Conservation (phyloP, 2,888 invertebrate genomes). For the Empis livida region DNA sequence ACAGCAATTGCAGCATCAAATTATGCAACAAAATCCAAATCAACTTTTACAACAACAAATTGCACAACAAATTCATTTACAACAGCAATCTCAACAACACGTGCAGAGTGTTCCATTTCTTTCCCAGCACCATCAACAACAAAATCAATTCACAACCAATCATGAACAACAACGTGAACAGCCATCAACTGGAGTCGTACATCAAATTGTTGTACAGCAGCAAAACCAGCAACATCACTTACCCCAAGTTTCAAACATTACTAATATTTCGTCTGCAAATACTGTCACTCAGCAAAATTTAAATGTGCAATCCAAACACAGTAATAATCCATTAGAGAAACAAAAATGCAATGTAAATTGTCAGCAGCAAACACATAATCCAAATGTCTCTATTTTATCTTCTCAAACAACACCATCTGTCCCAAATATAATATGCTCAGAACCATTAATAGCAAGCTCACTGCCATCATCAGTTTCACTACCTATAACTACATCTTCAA, state of each 20-base stretch:
- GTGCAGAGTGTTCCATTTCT: conserved; percentile 17
- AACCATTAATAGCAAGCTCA: conserved; percentile 25
- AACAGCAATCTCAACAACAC: conserved; percentile 13
- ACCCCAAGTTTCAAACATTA: neutral
- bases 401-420: neutral
- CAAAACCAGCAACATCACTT: conserved; percentile 2
- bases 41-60: conserved; percentile 26
- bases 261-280: neutral
- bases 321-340: neutral
- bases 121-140: conserved; percentile 11
- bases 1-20: conserved; percentile 30
- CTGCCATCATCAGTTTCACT: conserved; percentile 26
- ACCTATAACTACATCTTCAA: conserved; percentile 35
- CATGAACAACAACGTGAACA: conserved; percentile 11
- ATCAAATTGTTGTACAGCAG: conserved; percentile 12
- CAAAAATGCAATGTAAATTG: neutral
- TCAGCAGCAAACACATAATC: neutral
- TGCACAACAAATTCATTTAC: conserved; percentile 23
- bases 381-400: neutral
- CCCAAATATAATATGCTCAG: neutral
- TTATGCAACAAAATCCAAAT: conserved; percentile 24
- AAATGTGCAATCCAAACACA: too few relatives aligned
- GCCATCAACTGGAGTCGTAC: conserved; percentile 19
- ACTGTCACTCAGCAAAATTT: neutral
- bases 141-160: conserved; percentile 9